These are phyloP conservation scores for Pelochelys cantorii DNA, from an alignment of 2,797 vertebrate species.

Conservation along the genomic window DNA sequence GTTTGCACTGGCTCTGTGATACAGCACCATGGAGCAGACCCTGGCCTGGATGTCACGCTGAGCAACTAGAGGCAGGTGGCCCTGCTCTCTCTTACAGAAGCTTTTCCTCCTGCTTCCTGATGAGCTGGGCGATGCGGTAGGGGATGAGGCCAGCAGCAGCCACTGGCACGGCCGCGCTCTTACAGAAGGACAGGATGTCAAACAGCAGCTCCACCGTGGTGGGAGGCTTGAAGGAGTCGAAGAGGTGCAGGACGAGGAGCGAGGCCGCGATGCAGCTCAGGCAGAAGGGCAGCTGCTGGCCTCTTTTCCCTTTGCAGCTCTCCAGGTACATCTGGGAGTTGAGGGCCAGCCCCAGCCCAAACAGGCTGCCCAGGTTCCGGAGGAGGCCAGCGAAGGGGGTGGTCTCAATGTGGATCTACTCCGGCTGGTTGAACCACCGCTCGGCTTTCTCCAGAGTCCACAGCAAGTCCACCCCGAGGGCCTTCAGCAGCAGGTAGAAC, in stretches of 20 bases:
- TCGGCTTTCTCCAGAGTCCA: constrained; percentile 94
- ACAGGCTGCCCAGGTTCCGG: constrained; percentile 93
- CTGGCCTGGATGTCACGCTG: not conserved
- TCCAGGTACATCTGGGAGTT: constrained; percentile 79
- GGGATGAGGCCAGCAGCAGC: constrained; percentile 89
- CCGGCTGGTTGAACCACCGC: constrained; percentile 87
- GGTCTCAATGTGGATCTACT: constrained; percentile 93
- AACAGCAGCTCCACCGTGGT: constrained; percentile 87
- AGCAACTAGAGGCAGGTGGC: not conserved
- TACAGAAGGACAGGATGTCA: constrained; percentile 94
- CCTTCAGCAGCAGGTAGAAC: constrained; percentile 90
- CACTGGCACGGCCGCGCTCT: constrained; percentile 90
- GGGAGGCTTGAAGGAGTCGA: constrained; percentile 91
- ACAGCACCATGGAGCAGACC: not conserved
- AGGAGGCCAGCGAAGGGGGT: constrained; percentile 95
- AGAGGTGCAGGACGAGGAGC: constrained; percentile 88
- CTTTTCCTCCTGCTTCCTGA: constrained; percentile 85
- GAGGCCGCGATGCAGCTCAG: constrained; percentile 82
- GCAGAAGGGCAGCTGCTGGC: constrained; percentile 76
- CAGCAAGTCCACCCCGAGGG: constrained; percentile 90
- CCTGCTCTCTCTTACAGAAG: not conserved
- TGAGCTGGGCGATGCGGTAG: constrained; percentile 85
- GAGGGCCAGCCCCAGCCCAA: constrained; percentile 61
- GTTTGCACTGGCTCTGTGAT: not conserved
- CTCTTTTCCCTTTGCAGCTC: constrained; percentile 77